Evolutionary conservation across 2,113 vertebrate species (phyloP).

Genomic region (Tonatia bakeri): DNA sequence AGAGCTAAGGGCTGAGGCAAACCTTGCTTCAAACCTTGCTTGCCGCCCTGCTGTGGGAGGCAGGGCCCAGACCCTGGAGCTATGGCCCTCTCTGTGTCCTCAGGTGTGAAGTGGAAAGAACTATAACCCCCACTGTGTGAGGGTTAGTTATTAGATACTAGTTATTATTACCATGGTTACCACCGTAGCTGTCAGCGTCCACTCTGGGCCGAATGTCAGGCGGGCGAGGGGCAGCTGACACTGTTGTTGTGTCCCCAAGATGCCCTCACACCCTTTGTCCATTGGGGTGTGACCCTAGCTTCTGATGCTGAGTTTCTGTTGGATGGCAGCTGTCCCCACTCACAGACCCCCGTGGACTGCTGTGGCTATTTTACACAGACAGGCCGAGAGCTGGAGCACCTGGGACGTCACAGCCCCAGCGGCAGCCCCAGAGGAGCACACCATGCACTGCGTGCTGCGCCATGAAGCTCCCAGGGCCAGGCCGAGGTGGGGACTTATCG

Average conservation of each 20-base stretch:
- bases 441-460: accelerated
- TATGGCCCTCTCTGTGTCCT: background rate
- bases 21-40: too few species aligned
- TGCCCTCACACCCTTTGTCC: too few species aligned
- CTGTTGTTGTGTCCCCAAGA: accelerated
- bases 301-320: background rate
- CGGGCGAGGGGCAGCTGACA: background rate
- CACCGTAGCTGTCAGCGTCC: accelerated
- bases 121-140: background rate
- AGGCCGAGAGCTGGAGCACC: background rate
- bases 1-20: background rate
- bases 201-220: background rate
- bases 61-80: background rate
- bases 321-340: background rate
- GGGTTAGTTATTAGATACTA: too few species aligned
- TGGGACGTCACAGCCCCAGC: accelerated
- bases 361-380: background rate
- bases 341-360: background rate
- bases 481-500: background rate
- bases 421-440: background rate
- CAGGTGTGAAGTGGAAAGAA: background rate
- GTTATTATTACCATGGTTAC: background rate
- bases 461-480: background rate
- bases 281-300: too few species aligned
- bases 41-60: too few species aligned